Conservation (phyloP, 2,113 vertebrate genomes). For the Crotalus horridus region DNA sequence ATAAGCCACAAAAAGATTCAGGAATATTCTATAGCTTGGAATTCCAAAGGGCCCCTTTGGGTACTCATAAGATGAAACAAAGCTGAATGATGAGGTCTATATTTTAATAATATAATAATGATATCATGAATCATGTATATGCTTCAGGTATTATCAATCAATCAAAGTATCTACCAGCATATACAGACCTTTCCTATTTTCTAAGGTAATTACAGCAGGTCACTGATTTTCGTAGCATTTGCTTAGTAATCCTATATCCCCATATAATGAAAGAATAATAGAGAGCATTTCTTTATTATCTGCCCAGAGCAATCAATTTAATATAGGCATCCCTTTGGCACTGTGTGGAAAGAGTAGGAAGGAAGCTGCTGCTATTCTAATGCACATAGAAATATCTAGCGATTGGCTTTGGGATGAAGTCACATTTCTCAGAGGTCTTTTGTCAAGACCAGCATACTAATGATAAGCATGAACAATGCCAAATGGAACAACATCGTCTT, state of each 20-base stretch:
- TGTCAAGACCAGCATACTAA: background rate
- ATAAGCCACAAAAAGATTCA: background rate
- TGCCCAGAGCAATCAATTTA: background rate
- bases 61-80: background rate
- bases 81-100: background rate
- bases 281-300: background rate
- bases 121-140: background rate
- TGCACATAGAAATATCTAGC: background rate
- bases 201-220: background rate
- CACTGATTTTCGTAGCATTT: background rate
- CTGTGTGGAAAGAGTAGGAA: background rate
- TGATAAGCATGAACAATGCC: background rate
- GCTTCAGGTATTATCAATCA: background rate
- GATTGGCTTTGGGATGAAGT: background rate
- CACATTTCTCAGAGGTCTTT: background rate
- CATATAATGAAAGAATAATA: background rate
- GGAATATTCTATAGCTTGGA: conserved; percentile 20
- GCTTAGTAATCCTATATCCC: background rate
- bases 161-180: background rate
- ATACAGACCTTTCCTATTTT: background rate
- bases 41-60: background rate
- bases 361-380: background rate
- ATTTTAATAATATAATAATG: background rate
- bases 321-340: background rate
- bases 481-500: background rate